Evolutionary conservation across 1,140 invertebrate species (phyloP).

Genomic region (Zaprionus ornatus): DNA sequence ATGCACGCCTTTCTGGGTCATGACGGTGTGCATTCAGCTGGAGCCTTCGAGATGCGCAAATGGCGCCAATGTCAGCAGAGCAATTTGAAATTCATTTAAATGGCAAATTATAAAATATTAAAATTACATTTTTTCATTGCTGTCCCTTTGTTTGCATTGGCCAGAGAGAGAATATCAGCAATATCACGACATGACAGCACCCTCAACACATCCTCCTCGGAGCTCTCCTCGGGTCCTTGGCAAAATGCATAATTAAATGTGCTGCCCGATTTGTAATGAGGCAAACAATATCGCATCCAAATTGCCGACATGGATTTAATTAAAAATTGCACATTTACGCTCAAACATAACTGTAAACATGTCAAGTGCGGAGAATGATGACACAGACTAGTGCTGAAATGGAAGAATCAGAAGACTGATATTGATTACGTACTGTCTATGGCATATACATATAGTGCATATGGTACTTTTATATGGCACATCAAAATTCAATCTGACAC

Average conservation of each 20-base stretch:
- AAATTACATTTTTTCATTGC: constrained; percentile 53
- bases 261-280: constrained; percentile 37
- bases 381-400: not conserved
- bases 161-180: not conserved
- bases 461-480: too few relatives aligned
- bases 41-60: constrained; percentile 7
- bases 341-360: constrained; percentile 27
- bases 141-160: constrained; percentile 17
- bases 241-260: constrained; percentile 59
- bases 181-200: constrained; percentile 6
- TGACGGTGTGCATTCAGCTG: constrained; percentile 16
- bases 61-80: constrained; percentile 48
- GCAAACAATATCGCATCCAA: constrained; percentile 59
- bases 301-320: constrained; percentile 49
- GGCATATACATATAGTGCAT: too few relatives aligned
- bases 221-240: not conserved
- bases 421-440: too few relatives aligned
- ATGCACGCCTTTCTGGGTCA: constrained; percentile 38
- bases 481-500: too few relatives aligned
- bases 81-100: constrained; percentile 62
- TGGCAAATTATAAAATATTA: constrained; percentile 63
- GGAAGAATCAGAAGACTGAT: not conserved
- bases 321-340: constrained; percentile 34
- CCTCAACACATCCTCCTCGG: not conserved
- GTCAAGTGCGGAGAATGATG: constrained; percentile 20